phyloP scores from a whole-genome alignment of 2,888 invertebrate genomes.

The Synergus umbraculus region DNA sequence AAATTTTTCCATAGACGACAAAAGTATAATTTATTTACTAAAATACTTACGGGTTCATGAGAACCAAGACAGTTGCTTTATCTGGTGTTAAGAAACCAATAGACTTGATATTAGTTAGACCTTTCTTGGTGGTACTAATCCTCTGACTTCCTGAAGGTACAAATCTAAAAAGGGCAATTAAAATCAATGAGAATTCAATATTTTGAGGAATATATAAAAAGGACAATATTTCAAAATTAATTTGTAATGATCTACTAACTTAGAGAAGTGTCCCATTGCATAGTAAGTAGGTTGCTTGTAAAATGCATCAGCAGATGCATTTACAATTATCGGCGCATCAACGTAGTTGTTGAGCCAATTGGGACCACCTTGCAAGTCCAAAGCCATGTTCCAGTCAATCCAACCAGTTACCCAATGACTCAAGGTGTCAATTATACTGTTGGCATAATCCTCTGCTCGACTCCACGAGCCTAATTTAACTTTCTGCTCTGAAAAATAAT shows the following conservation, averaged over 20 bases:
- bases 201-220: background rate
- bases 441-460: constrained; percentile 83
- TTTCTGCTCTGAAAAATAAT: constrained; percentile 64
- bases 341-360: constrained; percentile 88
- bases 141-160: constrained; percentile 47
- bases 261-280: constrained; percentile 86
- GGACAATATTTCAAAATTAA: background rate
- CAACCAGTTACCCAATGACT: constrained; percentile 87
- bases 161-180: constrained; percentile 43
- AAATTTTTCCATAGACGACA: background rate
- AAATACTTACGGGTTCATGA: constrained; percentile 48
- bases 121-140: constrained; percentile 41
- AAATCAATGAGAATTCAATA: background rate
- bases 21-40: too few species aligned
- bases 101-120: constrained; percentile 22
- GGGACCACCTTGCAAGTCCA: constrained; percentile 88
- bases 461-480: constrained; percentile 88
- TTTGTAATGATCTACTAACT: constrained; percentile 9
- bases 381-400: constrained; percentile 92
- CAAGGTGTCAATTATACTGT: constrained; percentile 83
- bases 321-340: constrained; percentile 88
- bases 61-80: constrained; percentile 42
- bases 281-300: constrained; percentile 95
- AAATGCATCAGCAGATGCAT: constrained; percentile 83
- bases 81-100: constrained; percentile 48